Percentiles rank a stretch among this genome's conserved stretches.
Conservation (phyloP, 2,113 vertebrate species). For the Xyrauchen texanus region DNA sequence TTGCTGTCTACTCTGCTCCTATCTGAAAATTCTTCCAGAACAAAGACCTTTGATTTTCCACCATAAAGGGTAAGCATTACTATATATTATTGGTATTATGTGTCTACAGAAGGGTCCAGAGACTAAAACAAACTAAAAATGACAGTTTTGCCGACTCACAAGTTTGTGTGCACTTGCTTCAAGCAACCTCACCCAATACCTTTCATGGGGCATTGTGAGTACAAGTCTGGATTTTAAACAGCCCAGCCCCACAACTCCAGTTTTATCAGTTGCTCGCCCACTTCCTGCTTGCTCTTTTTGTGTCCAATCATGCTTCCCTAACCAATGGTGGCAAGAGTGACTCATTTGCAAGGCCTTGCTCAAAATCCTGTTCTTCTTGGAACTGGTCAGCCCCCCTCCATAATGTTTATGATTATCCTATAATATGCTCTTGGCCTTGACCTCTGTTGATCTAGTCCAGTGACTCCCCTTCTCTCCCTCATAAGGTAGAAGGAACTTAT, state of each 20-base stretch:
- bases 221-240: constrained; percentile 60
- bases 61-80: constrained; percentile 46
- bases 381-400: constrained; percentile 55
- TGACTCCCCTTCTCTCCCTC: constrained; percentile 42
- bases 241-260: constrained; percentile 61
- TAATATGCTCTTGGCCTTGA: constrained; percentile 62
- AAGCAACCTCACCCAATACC: constrained; percentile 70
- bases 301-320: constrained; percentile 72
- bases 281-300: constrained; percentile 72
- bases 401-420: constrained; percentile 63
- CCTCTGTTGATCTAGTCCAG: constrained; percentile 58
- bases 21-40: constrained; percentile 13
- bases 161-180: constrained; percentile 46
- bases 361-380: constrained; percentile 67
- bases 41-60: constrained; percentile 49
- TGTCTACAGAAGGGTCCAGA: constrained; percentile 54
- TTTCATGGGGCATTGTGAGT: constrained; percentile 57
- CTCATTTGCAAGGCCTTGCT: constrained; percentile 64
- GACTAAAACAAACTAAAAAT: constrained; percentile 63
- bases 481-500: constrained; percentile 41
- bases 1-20: not conserved
- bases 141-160: constrained; percentile 7
- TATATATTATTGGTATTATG: constrained; percentile 61
- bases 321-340: constrained; percentile 66
- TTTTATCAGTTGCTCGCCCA: constrained; percentile 74